Conservation (phyloP, 2,113 vertebrate genomes). For the Burhinus oedicnemus region DNA sequence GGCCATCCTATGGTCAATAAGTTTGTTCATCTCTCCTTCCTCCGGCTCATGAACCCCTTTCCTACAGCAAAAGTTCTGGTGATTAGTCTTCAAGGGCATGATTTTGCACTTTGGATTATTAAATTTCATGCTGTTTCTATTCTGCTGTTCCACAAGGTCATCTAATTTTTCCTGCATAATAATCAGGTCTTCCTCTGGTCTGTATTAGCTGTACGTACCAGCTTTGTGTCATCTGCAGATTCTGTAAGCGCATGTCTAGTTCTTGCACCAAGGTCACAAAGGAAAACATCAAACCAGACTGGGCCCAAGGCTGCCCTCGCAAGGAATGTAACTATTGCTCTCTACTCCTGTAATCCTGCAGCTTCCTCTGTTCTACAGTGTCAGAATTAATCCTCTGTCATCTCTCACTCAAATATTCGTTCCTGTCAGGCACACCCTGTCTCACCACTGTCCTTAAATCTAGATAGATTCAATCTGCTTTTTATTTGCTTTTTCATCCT, state of each 20-base stretch:
- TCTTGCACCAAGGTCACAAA: not conserved
- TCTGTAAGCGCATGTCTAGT: not conserved
- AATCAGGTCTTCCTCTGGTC: constrained; percentile 43
- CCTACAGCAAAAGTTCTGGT: not conserved
- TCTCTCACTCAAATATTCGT: not conserved
- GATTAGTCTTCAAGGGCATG: constrained; percentile 63
- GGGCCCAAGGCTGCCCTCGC: not conserved
- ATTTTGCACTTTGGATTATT: constrained; percentile 66
- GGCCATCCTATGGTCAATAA: not conserved
- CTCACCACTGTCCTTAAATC: not conserved
- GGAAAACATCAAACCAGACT: not conserved
- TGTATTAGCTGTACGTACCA: not conserved
- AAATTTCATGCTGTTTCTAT: constrained; percentile 62
- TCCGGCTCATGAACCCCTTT: not conserved
- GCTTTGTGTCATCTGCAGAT: constrained; percentile 15
- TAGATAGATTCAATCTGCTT: not conserved
- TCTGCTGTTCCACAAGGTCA: constrained; percentile 64
- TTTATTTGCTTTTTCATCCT: not conserved
- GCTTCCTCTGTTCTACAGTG: not conserved
- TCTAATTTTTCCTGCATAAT: constrained; percentile 63
- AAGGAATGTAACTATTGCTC: not conserved
- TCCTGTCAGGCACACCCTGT: not conserved
- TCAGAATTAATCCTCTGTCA: not conserved
- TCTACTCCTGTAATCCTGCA: not conserved
- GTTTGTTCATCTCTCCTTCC: not conserved